Conservation (phyloP, 2,797 vertebrate species). For the Carapus acus region DNA sequence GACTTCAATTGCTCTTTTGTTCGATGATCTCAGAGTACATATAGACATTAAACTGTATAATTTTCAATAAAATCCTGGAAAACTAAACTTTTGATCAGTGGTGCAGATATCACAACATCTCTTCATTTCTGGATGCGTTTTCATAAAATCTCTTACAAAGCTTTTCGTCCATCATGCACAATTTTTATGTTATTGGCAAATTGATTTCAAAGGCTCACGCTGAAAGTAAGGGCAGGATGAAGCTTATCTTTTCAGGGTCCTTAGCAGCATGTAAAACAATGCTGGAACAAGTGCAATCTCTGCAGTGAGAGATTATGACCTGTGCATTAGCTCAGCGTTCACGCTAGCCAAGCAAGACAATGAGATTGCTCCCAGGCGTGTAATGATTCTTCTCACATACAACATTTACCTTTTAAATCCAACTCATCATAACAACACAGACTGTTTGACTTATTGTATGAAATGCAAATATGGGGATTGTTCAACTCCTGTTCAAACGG, state of each 20-base stretch:
- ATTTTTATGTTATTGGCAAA: slow-evolving; percentile 69
- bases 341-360: slow-evolving; percentile 66
- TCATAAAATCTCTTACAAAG: too few relatives aligned
- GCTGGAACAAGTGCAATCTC: slow-evolving; percentile 67
- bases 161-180: slow-evolving; percentile 32
- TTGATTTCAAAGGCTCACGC: slow-evolving; percentile 65
- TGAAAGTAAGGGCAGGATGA: slow-evolving; percentile 64
- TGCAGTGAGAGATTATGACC: slow-evolving; percentile 68
- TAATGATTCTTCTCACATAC: slow-evolving; percentile 42
- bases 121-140: too few relatives aligned
- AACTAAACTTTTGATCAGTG: too few relatives aligned
- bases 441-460: slow-evolving; percentile 32
- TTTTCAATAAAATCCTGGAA: too few relatives aligned
- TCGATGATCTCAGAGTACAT: slow-evolving; percentile 2
- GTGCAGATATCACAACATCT: too few relatives aligned
- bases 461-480: slow-evolving; percentile 16
- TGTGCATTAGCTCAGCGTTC: slow-evolving; percentile 64
- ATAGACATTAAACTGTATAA: too few relatives aligned
- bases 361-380: slow-evolving; percentile 60
- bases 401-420: slow-evolving; percentile 56
- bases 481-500: slow-evolving; percentile 3
- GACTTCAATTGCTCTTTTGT: slow-evolving; percentile 3
- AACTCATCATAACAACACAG: slow-evolving; percentile 37
- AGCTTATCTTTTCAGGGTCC: slow-evolving; percentile 64
- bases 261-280: slow-evolving; percentile 71